Percentiles rank a stretch among this genome's conserved stretches.
phyloP scores from a whole-genome alignment of 2,888 invertebrate genomes.

The Synergus gifuensis region DNA sequence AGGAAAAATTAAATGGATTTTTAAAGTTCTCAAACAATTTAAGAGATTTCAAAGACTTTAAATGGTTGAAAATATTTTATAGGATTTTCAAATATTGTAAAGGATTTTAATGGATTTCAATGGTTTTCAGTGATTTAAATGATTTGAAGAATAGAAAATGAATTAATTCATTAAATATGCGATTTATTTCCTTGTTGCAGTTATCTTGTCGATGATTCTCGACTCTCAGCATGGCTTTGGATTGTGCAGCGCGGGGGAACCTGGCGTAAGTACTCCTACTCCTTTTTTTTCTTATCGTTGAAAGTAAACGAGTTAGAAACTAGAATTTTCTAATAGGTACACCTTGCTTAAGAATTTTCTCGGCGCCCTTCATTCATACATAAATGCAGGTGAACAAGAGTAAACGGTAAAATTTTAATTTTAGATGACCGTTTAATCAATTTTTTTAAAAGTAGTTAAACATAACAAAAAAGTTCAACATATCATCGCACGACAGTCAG shows the following conservation, averaged over 20 bases:
- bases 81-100: too few relatives aligned
- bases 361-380: slow-evolving; percentile 30
- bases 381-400: slow-evolving; percentile 15
- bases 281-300: slow-evolving; percentile 43
- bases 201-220: slow-evolving; percentile 72
- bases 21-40: too few relatives aligned
- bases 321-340: slow-evolving; percentile 25
- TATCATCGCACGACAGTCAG: background rate
- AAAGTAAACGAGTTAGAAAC: slow-evolving; percentile 37
- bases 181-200: slow-evolving; percentile 64
- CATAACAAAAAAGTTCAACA: background rate
- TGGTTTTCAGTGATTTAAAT: background rate
- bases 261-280: slow-evolving; percentile 71
- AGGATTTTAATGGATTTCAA: too few relatives aligned
- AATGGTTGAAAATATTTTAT: too few relatives aligned
- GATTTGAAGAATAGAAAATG: background rate
- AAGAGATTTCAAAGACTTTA: too few relatives aligned
- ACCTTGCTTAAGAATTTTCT: slow-evolving; percentile 31
- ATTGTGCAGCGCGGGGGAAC: slow-evolving; percentile 77
- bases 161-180: background rate
- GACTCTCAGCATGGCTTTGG: slow-evolving; percentile 74
- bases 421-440: background rate
- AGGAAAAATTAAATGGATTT: too few relatives aligned
- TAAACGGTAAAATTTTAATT: background rate
- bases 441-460: background rate